Evolutionary conservation across 2,113 vertebrate species (phyloP).

Genomic region (Nettapus auritus): DNA sequence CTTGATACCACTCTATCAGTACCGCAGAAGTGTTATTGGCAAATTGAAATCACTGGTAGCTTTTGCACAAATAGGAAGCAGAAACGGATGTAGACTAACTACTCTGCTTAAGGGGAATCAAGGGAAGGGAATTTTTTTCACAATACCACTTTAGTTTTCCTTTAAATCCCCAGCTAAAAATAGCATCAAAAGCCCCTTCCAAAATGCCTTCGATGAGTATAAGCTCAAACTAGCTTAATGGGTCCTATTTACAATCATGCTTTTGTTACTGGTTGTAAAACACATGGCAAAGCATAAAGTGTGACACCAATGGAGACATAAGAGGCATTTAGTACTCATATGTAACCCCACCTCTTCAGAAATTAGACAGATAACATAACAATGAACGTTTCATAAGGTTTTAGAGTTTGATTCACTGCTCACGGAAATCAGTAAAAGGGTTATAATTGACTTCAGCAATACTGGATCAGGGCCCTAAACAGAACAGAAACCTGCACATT

Average conservation of each 20-base stretch:
- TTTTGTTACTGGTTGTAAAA: constrained; percentile 21
- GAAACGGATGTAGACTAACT: background rate
- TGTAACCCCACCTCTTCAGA: background rate
- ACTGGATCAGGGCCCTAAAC: background rate
- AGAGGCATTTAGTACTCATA: background rate
- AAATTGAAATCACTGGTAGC: background rate
- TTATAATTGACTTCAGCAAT: background rate
- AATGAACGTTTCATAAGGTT: background rate
- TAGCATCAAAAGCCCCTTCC: background rate
- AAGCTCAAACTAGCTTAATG: background rate
- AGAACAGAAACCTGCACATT: background rate
- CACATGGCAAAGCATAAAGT: background rate
- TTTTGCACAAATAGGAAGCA: background rate
- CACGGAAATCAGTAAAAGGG: background rate
- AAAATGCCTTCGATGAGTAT: background rate
- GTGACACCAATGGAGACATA: background rate
- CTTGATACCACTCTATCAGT: background rate
- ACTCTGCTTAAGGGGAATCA: background rate
- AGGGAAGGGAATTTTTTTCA: background rate
- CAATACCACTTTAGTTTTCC: background rate
- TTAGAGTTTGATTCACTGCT: background rate
- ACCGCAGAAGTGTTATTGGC: background rate
- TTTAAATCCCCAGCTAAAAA: background rate
- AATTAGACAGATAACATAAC: background rate
- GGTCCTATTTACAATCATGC: background rate